These are phyloP conservation scores for Acholoe squamosa DNA, from an alignment of 2,888 invertebrate species.

Conservation along the genomic window DNA sequence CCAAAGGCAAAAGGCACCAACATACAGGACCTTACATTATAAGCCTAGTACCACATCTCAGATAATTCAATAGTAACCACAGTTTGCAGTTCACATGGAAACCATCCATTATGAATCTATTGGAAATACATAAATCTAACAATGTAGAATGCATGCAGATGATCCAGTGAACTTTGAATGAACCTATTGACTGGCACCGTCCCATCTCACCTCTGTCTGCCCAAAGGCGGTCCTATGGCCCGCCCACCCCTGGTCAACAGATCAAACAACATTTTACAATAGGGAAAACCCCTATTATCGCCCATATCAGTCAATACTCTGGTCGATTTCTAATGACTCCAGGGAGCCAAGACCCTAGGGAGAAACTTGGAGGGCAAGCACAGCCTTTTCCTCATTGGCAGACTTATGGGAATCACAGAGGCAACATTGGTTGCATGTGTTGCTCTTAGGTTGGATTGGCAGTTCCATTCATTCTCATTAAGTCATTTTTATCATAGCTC, in stretches of 20 bases:
- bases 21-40: too few relatives aligned
- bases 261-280: background rate
- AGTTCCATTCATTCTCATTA: too few relatives aligned
- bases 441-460: too few relatives aligned
- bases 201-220: slow-evolving; percentile 9
- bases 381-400: background rate
- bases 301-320: background rate
- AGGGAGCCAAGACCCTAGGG: background rate
- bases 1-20: too few relatives aligned
- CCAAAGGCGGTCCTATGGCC: background rate
- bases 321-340: slow-evolving; percentile 21
- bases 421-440: too few relatives aligned
- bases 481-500: too few relatives aligned
- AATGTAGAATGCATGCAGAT: background rate
- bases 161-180: slow-evolving; percentile 52
- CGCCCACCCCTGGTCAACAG: slow-evolving; percentile 2
- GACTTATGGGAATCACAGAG: too few relatives aligned
- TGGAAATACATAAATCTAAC: background rate
- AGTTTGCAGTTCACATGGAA: background rate
- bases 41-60: background rate
- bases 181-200: slow-evolving; percentile 38
- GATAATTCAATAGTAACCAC: background rate
- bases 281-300: background rate
- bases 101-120: background rate
- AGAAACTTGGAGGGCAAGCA: background rate